Evolutionary conservation across 2,888 invertebrate genomes (phyloP).

Genomic region (Epirrhoe alternata): DNA sequence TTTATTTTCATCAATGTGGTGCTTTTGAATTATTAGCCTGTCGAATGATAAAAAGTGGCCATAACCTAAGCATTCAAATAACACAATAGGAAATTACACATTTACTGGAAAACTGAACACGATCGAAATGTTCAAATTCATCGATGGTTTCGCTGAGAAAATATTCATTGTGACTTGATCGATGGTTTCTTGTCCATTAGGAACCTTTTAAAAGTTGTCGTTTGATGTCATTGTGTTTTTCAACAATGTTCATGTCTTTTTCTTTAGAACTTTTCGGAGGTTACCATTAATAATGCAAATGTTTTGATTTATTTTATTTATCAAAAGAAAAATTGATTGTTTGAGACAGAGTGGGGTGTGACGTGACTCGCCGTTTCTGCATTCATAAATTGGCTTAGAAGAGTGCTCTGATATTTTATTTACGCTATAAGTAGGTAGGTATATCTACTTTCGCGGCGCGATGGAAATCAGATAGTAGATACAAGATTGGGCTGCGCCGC

Average conservation of each 20-base stretch:
- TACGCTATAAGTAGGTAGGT: slow-evolving; percentile 15
- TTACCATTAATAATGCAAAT: slow-evolving; percentile 70
- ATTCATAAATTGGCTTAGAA: slow-evolving; percentile 53
- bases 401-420: slow-evolving; percentile 47
- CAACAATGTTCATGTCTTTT: slow-evolving; percentile 72
- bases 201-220: slow-evolving; percentile 79
- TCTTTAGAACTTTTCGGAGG: slow-evolving; percentile 63
- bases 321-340: slow-evolving; percentile 53
- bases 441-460: slow-evolving; percentile 50
- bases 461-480: slow-evolving; percentile 70
- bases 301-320: slow-evolving; percentile 60
- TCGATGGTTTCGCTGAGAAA: slow-evolving; percentile 77
- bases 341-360: slow-evolving; percentile 44
- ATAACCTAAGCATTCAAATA: slow-evolving; percentile 53
- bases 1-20: slow-evolving; percentile 49
- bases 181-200: slow-evolving; percentile 82
- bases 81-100: slow-evolving; percentile 61
- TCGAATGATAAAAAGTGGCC: slow-evolving; percentile 49
- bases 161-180: slow-evolving; percentile 82
- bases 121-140: slow-evolving; percentile 64
- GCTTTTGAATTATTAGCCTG: slow-evolving; percentile 52
- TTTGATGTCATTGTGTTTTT: slow-evolving; percentile 77
- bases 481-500: slow-evolving; percentile 62
- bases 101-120: slow-evolving; percentile 63
- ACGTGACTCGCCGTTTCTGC: slow-evolving; percentile 53